phyloP scores from a whole-genome alignment of 2,797 vertebrate genomes.

The Coregonus sp. region DNA sequence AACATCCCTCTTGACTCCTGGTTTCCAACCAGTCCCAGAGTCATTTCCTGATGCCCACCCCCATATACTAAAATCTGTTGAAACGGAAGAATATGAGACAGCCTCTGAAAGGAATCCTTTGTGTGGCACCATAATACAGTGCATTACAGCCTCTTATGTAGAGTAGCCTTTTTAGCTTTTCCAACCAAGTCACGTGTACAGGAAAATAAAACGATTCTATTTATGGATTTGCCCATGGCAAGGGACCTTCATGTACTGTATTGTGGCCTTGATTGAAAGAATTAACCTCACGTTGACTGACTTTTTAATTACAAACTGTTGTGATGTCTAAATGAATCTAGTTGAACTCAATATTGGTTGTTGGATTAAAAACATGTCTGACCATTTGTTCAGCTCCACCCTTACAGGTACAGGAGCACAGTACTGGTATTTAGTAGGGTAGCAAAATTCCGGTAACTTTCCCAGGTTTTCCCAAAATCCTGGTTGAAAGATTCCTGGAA shows the following conservation, averaged over 20 bases:
- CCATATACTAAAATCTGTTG: slow-evolving; percentile 48
- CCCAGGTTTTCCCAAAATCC: neutral
- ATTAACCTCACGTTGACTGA: neutral
- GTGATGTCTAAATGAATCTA: neutral
- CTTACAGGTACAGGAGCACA: neutral
- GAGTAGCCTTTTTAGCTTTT: slow-evolving; percentile 1
- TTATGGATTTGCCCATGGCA: neutral
- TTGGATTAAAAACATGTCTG: neutral
- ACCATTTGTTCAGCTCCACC: neutral
- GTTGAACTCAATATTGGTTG: neutral
- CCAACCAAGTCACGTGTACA: slow-evolving; percentile 23
- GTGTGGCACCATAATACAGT: slow-evolving; percentile 45
- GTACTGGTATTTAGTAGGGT: neutral
- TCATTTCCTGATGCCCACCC: slow-evolving; percentile 62
- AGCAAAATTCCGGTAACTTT: neutral
- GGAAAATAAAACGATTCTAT: slow-evolving; percentile 12
- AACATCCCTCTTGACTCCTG: slow-evolving; percentile 20
- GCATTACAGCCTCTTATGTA: slow-evolving; percentile 20
- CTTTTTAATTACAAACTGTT: neutral
- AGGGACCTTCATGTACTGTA: neutral
- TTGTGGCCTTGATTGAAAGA: neutral
- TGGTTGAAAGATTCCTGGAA: neutral
- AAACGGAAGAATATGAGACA: slow-evolving; percentile 58
- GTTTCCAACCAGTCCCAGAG: slow-evolving; percentile 53
- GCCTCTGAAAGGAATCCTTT: slow-evolving; percentile 69